Conservation (phyloP, 2,888 invertebrate species). For the Hydrotaea diabolus region DNA sequence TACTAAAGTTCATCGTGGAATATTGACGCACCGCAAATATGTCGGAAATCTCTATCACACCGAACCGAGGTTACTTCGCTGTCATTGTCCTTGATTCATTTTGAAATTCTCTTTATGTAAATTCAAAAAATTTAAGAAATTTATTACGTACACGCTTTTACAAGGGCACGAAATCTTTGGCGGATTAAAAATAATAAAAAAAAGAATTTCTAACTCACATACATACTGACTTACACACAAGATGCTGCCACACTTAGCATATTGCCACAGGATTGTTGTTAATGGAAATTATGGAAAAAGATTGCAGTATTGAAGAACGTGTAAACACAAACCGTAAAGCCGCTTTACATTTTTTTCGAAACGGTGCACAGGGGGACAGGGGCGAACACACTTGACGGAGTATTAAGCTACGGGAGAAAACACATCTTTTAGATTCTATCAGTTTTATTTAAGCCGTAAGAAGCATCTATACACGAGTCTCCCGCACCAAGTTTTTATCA, state of each 20-base stretch:
- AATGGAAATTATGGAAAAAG: not conserved
- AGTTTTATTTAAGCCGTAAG: no score
- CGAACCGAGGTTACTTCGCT: not conserved
- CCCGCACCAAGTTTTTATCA: no score
- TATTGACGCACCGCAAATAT: conserved; percentile 37
- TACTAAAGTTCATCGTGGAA: conserved; percentile 35
- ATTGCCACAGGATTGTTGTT: not conserved
- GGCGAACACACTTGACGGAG: no score
- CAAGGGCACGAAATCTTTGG: not conserved
- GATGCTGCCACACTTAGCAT: not conserved
- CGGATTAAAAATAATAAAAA: conserved; percentile 1
- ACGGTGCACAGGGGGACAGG: no score
- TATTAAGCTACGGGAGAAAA: no score
- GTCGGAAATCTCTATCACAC: conserved; percentile 24
- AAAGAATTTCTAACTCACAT: not conserved
- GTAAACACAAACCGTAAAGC: no score
- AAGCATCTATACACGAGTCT: no score
- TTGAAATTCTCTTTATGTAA: conserved; percentile 12
- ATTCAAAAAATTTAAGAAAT: conserved; percentile 29
- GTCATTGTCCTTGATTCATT: conserved; percentile 2
- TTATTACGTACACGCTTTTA: not conserved
- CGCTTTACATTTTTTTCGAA: no score
- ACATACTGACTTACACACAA: not conserved
- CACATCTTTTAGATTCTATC: no score
- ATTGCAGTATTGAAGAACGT: no score